Evolutionary conservation across 1,140 invertebrate genomes (phyloP), one percentile per base, ranked within the genome.

Genomic region (Drosophila nasuta): DNA sequence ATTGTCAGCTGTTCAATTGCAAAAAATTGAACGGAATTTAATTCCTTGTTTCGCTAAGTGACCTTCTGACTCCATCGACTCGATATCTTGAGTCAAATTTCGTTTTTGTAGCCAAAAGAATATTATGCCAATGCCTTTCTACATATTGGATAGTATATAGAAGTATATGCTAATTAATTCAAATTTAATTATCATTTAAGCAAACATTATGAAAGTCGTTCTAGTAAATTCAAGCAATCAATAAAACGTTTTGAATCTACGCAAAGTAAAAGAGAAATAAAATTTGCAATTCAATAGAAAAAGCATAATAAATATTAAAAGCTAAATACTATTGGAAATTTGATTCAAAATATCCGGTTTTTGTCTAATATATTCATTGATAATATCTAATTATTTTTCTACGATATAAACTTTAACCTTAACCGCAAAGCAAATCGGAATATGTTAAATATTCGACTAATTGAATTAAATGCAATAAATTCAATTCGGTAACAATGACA

Each of bases 391-490:
- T 35, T 25, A 35, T 10, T n/a, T 43, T 33, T 41, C 4, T 4
- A 17, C 28, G 43, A 48, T 33, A 25, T 35, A 41, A 48, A 45
- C 38, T 35, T 52, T 46, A 54, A 28, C 20, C 10, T 28, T 25
- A 67, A 59, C 8, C 35, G 15, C 30, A 20, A 25, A 35, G 13
- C 33, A 38, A 56, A 56, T 56, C 51, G 5, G 17, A 13, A 7
- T 48, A 6, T 13, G 28, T 1, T 56, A 49, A 17, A 35, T 30
- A 8, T 48, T 15, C 8, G 28, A 2, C 17, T 68, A 68, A 68
- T 68, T 49, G 15, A 69, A 54, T 52, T 45, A 52, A 62, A 54
- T 38, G 2, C 11, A 5, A 66, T 48, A 66, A 66, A 66, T 56
- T 28, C 8, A 13, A 7, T 57, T 43, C n/a, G 13, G 25, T 13